Evolutionary conservation across 2,888 invertebrate genomes (phyloP), one percentile per base, ranked within the genome.

Genomic region (Coremacera marginata): DNA sequence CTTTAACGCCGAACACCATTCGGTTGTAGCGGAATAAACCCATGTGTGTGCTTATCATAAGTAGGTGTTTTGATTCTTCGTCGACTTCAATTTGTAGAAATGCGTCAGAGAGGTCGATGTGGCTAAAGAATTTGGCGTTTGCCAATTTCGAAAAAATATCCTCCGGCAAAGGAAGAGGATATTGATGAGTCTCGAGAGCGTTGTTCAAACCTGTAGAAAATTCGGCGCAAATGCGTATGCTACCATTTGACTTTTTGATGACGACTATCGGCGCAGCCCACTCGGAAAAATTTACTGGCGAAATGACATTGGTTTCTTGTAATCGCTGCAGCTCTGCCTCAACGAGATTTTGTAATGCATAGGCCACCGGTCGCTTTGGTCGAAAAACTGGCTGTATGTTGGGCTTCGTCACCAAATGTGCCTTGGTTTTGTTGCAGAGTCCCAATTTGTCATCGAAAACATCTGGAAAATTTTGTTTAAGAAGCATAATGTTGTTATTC

Each of bases 241-340:
- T 55, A 5, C 82, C 81, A 27, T 78, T 79, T 34, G 77, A 3
- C 73, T 82, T 81, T 55, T 62, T 74, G 14, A 82, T 79, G 19
- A 80, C 81, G 5, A 82, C 81, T 19, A 81, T 81, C 14, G 82
- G 81, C n/a, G 81, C 80, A 9, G 80, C 81, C 81, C 79, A 79
- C 0, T 77, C 79, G 5, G 75, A 70, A 34, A 76, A 76, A 52
- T 73, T 65, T 5, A 81, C 80, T 60, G 80, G 80, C 22, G 78
- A 70, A 65, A 83, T 82, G 3, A 82, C 77, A 44, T 77, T 75
- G 5, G 27, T 22, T 9, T 78, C 60, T 60, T 80, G 78, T 14
- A 82, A 75, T 37, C 81, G 60, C 9, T 78, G 52, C 22, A 79
- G 44, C 57, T 81, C 81, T 31, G 75, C 75, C 51, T 80, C 81